Percentiles rank a stretch among this genome's conserved stretches.
Conservation (phyloP, 2,797 vertebrate genomes). For the Holocentrus rufus region DNA sequence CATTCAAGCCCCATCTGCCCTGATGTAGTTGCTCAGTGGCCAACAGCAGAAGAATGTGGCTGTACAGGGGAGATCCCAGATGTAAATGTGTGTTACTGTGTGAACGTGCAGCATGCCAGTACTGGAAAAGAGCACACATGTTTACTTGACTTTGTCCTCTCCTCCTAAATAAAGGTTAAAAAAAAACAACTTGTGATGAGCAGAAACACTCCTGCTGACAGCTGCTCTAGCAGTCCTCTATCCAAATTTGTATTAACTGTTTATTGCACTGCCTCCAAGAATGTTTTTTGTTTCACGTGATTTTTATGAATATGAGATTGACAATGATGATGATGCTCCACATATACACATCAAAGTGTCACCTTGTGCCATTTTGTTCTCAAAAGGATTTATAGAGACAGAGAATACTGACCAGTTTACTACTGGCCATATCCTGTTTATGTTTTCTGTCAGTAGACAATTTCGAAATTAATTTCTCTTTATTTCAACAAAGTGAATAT, state of each 20-base stretch:
- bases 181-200: not conserved
- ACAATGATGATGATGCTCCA: not conserved
- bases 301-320: not conserved
- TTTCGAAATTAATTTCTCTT: not conserved
- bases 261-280: not conserved
- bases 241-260: not conserved
- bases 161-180: not conserved
- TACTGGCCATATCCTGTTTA: not conserved
- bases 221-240: not conserved
- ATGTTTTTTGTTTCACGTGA: not conserved
- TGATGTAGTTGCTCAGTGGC: not conserved
- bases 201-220: not conserved
- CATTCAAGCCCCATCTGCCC: too few species aligned
- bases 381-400: not conserved
- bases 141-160: too few species aligned
- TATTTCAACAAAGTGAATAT: not conserved
- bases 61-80: not conserved
- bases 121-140: not conserved
- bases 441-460: not conserved
- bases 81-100: slow-evolving; percentile 5
- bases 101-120: slow-evolving; percentile 10
- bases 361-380: too few species aligned
- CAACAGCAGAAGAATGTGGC: not conserved
- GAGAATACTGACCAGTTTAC: not conserved
- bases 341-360: too few species aligned